Base-by-base conservation (phyloP, 2,113 vertebrate genomes). In the Lutjanus erythropterus region DNA sequence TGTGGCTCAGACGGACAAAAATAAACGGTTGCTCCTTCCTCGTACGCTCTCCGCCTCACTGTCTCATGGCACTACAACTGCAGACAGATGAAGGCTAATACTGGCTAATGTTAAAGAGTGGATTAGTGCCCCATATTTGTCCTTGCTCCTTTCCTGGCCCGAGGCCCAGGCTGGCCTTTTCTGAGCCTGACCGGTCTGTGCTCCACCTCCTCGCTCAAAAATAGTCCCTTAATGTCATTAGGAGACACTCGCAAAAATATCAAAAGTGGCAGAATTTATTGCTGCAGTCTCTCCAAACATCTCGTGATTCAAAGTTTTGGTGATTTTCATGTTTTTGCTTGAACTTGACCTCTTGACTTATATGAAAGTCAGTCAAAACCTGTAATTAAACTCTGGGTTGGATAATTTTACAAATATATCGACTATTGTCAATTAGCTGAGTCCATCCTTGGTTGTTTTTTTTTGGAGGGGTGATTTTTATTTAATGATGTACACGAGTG, bases 81-180 rank as follows among this genome's bases (percentile, higher is more conserved):
- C 47, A 85, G 87, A 75, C 84, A 80, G 75, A 91, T 78, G 47
- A 88, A 81, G 59, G 77, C 70, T 90, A 83, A 92, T 78, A 49
- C 80, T 78, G 77, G 66, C 74, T 92, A 72, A 90, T 85, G 75
- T 76, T 80, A 78, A 79, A 80, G 74, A 82, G 70, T 71, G 78
- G 89, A 92, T 90, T 92, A 91, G 75, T 78, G 84, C 3, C 52
- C 80, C 76, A 71, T 81, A 91, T 89, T 74, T 87, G 79, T 83
- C 83, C 67, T 72, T 23, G 47, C 75, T 85, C 64, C 69, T 81
- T 82, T 87, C 44, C 60, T 9, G 8, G 60, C 56, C 71, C 9
- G 21, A 66, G 73, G 52, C 62, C 25, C 16, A 11, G 46, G 42
- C 44, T 50, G 27, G 75, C 39, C 50, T 79, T 74, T 56, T 71